Evolutionary conservation across 2,888 invertebrate genomes (phyloP).

Genomic region (Xylophagus ater): DNA sequence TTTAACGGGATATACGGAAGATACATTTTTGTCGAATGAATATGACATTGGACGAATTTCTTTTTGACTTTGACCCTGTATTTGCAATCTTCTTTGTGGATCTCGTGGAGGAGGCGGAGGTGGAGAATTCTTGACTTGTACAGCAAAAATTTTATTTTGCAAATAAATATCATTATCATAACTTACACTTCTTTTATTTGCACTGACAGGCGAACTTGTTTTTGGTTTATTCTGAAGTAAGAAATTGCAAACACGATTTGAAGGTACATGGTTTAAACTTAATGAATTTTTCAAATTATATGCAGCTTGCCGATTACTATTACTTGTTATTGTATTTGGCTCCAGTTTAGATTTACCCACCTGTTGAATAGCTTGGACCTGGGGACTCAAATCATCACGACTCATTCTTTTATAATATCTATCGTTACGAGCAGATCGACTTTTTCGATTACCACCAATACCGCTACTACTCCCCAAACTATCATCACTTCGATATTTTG

Average conservation of each 20-base stretch:
- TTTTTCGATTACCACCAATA: slow-evolving; percentile 48
- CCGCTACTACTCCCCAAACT: slow-evolving; percentile 49
- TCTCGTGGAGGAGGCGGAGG: slow-evolving; percentile 74
- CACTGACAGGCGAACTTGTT: slow-evolving; percentile 21
- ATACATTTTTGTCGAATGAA: slow-evolving; percentile 40
- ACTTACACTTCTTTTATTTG: slow-evolving; percentile 35
- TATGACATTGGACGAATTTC: slow-evolving; percentile 43
- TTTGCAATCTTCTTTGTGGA: slow-evolving; percentile 48
- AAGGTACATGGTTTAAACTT: slow-evolving; percentile 27
- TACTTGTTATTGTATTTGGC: slow-evolving; percentile 3
- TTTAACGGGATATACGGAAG: slow-evolving; percentile 19
- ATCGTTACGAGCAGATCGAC: slow-evolving; percentile 66
- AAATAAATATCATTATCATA: slow-evolving; percentile 36
- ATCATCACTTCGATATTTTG: slow-evolving; percentile 58
- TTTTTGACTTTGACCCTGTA: slow-evolving; percentile 36
- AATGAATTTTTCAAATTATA: slow-evolving; percentile 24
- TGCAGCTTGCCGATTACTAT: background rate
- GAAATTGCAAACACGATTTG: slow-evolving; percentile 2
- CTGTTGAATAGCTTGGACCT: slow-evolving; percentile 35
- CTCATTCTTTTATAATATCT: slow-evolving; percentile 66
- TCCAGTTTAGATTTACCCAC: slow-evolving; percentile 44
- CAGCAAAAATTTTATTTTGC: slow-evolving; percentile 24
- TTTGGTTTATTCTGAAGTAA: slow-evolving; percentile 1
- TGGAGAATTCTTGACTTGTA: slow-evolving; percentile 42
- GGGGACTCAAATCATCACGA: slow-evolving; percentile 50